Evolutionary conservation across 1,140 invertebrate genomes (phyloP).

Genomic region (Drosophila hydei): DNA sequence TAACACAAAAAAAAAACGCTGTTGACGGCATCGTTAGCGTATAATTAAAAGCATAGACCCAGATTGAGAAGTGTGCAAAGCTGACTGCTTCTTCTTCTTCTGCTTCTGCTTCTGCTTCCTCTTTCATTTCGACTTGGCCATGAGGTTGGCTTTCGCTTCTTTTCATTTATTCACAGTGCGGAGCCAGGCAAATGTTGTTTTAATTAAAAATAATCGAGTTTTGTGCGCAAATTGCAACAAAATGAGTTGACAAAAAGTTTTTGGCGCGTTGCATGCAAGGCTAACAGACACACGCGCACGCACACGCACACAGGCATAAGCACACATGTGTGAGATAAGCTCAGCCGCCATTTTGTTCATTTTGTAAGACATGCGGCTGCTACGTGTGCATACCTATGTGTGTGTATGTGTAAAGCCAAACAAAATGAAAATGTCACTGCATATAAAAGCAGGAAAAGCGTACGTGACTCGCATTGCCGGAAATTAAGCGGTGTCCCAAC

Average conservation of each 20-base stretch:
- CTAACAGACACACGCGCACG: conserved; percentile 3
- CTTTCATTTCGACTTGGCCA: conserved; percentile 1
- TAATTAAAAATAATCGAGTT: conserved; percentile 76
- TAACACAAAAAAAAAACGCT: conserved; percentile 1
- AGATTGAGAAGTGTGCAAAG: conserved; percentile 17
- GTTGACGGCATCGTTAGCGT: conserved; percentile 53
- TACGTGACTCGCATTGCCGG: conserved; percentile 75
- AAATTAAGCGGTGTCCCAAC: conserved; percentile 75
- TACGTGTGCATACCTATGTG: conserved; percentile 28
- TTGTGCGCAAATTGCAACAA: conserved; percentile 72
- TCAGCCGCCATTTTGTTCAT: conserved; percentile 66
- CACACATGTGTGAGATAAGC: conserved; percentile 17
- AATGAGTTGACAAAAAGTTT: conserved; percentile 72
- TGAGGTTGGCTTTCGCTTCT: conserved; percentile 4
- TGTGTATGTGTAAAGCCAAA: conserved; percentile 49
- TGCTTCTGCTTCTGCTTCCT: neutral
- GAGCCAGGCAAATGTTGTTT: conserved; percentile 55
- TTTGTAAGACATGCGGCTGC: conserved; percentile 65
- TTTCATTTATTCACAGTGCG: too few species aligned
- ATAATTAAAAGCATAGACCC: conserved; percentile 50
- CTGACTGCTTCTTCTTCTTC: conserved; percentile 2
- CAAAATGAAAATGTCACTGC: conserved; percentile 76
- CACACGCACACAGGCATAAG: neutral
- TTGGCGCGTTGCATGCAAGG: conserved; percentile 38
- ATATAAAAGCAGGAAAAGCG: conserved; percentile 73